Evolutionary conservation across 1,140 invertebrate genomes (phyloP).

Genomic region (Hyles euphorbiae): DNA sequence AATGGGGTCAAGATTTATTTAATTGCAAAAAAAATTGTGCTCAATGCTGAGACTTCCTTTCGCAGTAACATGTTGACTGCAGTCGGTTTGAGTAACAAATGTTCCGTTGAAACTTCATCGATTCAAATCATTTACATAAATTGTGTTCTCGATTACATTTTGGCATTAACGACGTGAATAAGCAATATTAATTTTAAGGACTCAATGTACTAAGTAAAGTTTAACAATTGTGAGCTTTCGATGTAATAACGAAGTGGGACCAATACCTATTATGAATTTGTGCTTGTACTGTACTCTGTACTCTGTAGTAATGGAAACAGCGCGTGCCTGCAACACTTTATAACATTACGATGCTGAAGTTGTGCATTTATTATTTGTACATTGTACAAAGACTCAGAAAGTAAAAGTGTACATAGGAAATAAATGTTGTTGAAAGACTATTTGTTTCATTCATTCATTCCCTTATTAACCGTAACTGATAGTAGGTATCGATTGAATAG

Average conservation of each 20-base stretch:
- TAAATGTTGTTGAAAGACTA: slow-evolving; percentile 67
- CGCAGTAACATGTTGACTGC: slow-evolving; percentile 28
- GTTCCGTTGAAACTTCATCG: slow-evolving; percentile 2
- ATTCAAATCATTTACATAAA: background rate
- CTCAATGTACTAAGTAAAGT: slow-evolving; percentile 4
- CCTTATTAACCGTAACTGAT: background rate
- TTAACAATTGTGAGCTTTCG: slow-evolving; percentile 27
- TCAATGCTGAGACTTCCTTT: too few relatives aligned
- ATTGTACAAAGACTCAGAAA: slow-evolving; percentile 61
- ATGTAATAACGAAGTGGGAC: slow-evolving; percentile 49
- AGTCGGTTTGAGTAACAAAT: slow-evolving; percentile 43
- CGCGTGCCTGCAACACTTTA: slow-evolving; percentile 41
- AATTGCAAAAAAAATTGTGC: background rate
- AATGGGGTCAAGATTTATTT: background rate
- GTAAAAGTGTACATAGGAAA: slow-evolving; percentile 69
- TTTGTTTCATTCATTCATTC: slow-evolving; percentile 27
- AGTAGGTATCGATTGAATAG: background rate
- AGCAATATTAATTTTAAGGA: slow-evolving; percentile 9
- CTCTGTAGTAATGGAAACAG: slow-evolving; percentile 19
- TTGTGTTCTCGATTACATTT: slow-evolving; percentile 4
- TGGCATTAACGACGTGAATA: slow-evolving; percentile 13
- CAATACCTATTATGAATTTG: slow-evolving; percentile 38
- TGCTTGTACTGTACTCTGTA: slow-evolving; percentile 21
- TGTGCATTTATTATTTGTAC: slow-evolving; percentile 74
- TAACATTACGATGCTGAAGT: slow-evolving; percentile 69